These are phyloP conservation scores for Opisthocomus hoazin DNA, from an alignment of 2,113 vertebrate genomes.

Conservation along the genomic window DNA sequence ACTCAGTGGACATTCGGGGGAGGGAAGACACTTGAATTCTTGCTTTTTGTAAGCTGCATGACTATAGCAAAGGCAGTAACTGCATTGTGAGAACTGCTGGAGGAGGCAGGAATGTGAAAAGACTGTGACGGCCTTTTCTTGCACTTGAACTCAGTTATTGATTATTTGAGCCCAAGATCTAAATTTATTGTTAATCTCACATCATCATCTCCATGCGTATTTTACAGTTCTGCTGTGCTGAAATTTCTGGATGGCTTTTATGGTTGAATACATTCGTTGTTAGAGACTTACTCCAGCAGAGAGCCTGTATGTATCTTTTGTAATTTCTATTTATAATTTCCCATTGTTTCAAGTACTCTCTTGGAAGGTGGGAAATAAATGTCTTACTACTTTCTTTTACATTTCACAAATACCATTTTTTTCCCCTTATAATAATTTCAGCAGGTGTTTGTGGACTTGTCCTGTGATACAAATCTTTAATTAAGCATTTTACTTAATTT, in stretches of 20 bases:
- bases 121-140: background rate
- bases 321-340: background rate
- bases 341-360: background rate
- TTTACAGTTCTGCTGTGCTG: background rate
- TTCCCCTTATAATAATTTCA: background rate
- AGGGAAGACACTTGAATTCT: background rate
- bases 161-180: background rate
- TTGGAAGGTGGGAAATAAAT: background rate
- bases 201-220: background rate
- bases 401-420: background rate
- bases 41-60: background rate
- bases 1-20: background rate
- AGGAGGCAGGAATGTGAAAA: background rate
- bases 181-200: background rate
- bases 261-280: background rate
- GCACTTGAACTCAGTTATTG: background rate
- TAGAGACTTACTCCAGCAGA: background rate
- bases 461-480: background rate
- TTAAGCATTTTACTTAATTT: slow-evolving; percentile 1
- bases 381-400: background rate
- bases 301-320: background rate
- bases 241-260: background rate
- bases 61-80: background rate
- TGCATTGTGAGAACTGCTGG: background rate
- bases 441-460: background rate